A percentile compares a stretch with the other conserved stretches of the same genome.
phyloP scores from a whole-genome alignment of 2,888 invertebrate genomes.

The Plebejus melissa region DNA sequence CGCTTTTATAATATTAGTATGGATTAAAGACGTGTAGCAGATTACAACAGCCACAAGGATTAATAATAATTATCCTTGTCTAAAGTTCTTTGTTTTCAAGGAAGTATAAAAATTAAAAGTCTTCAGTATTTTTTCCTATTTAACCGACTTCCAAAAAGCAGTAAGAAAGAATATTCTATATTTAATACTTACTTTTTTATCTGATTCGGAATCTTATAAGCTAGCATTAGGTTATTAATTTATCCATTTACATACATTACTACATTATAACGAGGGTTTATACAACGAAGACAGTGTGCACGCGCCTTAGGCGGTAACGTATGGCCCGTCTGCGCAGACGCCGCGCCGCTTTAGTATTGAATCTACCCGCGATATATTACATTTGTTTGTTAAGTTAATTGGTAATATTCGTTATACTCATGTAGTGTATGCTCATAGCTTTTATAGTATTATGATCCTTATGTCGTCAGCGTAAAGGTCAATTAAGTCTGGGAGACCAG shows the following conservation, averaged over 20 bases:
- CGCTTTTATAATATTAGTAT: too few species aligned
- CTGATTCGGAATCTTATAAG: too few species aligned
- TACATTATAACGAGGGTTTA: neutral
- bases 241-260: neutral
- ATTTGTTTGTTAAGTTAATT: conserved; percentile 80
- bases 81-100: too few species aligned
- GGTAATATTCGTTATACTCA: conserved; percentile 71
- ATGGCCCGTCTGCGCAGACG: conserved; percentile 52
- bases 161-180: too few species aligned
- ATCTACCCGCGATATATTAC: conserved; percentile 77
- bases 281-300: neutral
- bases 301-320: conserved; percentile 49
- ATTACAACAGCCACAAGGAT: too few species aligned
- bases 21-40: too few species aligned
- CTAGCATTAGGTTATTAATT: too few species aligned
- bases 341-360: conserved; percentile 72
- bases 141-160: too few species aligned
- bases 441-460: neutral
- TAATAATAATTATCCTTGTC: too few species aligned
- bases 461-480: neutral
- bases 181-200: too few species aligned
- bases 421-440: neutral
- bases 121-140: too few species aligned
- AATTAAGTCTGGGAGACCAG: neutral
- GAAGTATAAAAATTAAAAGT: too few species aligned